These are phyloP conservation scores for Chelonus formosanus DNA, from an alignment of 2,888 invertebrate species.

Conservation along the genomic window DNA sequence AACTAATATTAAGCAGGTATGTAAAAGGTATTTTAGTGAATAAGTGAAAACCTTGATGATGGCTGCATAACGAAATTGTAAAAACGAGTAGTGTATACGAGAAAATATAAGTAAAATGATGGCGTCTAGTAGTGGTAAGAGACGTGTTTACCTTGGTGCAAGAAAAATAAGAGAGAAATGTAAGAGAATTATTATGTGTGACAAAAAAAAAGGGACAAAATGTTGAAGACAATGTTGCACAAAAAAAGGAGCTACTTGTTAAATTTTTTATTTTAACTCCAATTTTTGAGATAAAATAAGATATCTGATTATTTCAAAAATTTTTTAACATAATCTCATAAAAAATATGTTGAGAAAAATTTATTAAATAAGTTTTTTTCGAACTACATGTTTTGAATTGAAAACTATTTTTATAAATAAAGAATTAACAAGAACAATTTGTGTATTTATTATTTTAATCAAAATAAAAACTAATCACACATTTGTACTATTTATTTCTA, in stretches of 20 bases:
- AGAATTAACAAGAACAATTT: too few relatives aligned
- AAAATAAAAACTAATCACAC: too few relatives aligned
- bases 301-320: too few relatives aligned
- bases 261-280: background rate
- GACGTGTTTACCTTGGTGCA: conserved; percentile 33
- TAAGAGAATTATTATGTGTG: background rate
- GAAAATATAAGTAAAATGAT: conserved; percentile 9
- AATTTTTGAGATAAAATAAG: too few relatives aligned
- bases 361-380: too few relatives aligned
- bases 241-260: conserved; percentile 6
- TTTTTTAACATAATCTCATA: too few relatives aligned
- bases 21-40: conserved; percentile 1
- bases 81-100: background rate
- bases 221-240: background rate
- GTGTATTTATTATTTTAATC: too few relatives aligned
- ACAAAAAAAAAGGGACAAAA: background rate
- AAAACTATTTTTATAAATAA: too few relatives aligned
- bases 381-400: too few relatives aligned
- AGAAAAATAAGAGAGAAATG: conserved; percentile 21
- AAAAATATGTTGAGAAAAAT: too few relatives aligned
- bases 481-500: too few relatives aligned
- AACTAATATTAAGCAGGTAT: too few relatives aligned
- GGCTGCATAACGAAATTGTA: conserved; percentile 15
- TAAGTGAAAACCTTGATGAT: conserved; percentile 4
- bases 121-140: conserved; percentile 9